Conservation (phyloP, 2,797 vertebrate species). For the Enteromius unitaeniatus region DNA sequence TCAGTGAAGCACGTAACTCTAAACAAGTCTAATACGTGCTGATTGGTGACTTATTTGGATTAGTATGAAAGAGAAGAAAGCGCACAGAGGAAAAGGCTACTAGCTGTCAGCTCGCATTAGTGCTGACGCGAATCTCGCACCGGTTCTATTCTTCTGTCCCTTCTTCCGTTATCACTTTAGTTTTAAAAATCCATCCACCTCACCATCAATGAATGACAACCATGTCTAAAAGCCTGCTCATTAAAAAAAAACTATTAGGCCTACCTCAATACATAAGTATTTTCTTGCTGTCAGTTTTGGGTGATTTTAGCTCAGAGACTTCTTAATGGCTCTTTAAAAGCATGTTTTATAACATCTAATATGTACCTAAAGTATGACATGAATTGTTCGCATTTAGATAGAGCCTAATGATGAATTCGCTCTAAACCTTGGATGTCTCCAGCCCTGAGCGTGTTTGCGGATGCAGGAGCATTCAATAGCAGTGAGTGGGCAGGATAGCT, state of each 20-base stretch:
- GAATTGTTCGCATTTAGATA: not conserved
- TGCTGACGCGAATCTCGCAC: conserved; percentile 16
- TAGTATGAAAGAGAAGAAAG: conserved; percentile 48
- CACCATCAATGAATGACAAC: conserved; percentile 30
- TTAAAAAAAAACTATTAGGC: not conserved
- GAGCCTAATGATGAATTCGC: not conserved
- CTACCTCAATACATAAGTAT: not conserved
- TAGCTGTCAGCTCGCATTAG: conserved; percentile 60
- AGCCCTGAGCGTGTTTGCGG: conserved; percentile 19
- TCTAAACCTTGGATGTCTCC: not conserved
- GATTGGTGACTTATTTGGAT: conserved; percentile 65
- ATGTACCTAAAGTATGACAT: not conserved
- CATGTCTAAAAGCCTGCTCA: conserved; percentile 27
- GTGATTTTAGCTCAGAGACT: not conserved
- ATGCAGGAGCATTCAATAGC: conserved; percentile 48
- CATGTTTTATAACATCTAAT: conserved; percentile 4
- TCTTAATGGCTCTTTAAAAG: conserved; percentile 18
- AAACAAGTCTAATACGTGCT: conserved; percentile 59
- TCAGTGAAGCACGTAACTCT: conserved; percentile 47
- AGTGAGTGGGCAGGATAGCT: conserved; percentile 52
- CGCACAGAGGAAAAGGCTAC: conserved; percentile 51
- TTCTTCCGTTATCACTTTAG: conserved; percentile 33
- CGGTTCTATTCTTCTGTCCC: not conserved
- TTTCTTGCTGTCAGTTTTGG: conserved; percentile 10
- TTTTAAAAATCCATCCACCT: conserved; percentile 23